phyloP scores from a whole-genome alignment of 2,797 vertebrate species.

The Neosalanx taihuensis region DNA sequence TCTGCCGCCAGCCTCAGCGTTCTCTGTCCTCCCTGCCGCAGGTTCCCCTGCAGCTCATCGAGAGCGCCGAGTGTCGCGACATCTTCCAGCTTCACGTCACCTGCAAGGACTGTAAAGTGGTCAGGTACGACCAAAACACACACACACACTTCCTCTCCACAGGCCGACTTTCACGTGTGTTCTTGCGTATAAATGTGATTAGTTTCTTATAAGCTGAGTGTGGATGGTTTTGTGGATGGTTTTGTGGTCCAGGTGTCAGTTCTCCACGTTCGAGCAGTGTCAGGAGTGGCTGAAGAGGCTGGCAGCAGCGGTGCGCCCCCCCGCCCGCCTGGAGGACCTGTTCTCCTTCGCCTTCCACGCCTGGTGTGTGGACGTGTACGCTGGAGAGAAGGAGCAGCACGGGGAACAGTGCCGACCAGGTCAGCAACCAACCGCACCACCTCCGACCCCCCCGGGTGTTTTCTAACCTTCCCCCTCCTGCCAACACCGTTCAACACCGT shows the following conservation, averaged over 20 bases:
- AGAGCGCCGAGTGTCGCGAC: constrained; percentile 91
- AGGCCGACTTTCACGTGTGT: neutral
- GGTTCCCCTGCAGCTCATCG: constrained; percentile 94
- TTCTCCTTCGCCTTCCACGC: constrained; percentile 97
- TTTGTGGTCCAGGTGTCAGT: constrained; percentile 83
- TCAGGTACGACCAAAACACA: constrained; percentile 76
- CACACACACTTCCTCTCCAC: neutral
- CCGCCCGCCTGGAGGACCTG: constrained; percentile 89
- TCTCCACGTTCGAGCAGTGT: constrained; percentile 93
- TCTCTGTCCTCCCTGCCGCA: constrained; percentile 47
- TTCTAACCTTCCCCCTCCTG: constrained; percentile 27
- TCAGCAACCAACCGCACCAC: constrained; percentile 45
- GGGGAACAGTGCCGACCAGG: constrained; percentile 93
- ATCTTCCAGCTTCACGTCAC: constrained; percentile 97
- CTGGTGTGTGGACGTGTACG: constrained; percentile 93
- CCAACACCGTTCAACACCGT: constrained; percentile 14
- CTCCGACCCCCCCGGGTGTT: neutral
- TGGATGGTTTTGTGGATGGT: neutral
- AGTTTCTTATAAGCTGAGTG: no score
- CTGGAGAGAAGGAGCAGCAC: constrained; percentile 93
- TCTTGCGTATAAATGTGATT: neutral
- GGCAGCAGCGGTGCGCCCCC: constrained; percentile 79
- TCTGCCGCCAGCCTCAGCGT: neutral
- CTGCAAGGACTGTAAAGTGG: constrained; percentile 97
- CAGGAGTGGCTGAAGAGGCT: constrained; percentile 96